Evolutionary conservation across 2,888 invertebrate genomes (phyloP).

Genomic region (Gastrophysa polygoni): DNA sequence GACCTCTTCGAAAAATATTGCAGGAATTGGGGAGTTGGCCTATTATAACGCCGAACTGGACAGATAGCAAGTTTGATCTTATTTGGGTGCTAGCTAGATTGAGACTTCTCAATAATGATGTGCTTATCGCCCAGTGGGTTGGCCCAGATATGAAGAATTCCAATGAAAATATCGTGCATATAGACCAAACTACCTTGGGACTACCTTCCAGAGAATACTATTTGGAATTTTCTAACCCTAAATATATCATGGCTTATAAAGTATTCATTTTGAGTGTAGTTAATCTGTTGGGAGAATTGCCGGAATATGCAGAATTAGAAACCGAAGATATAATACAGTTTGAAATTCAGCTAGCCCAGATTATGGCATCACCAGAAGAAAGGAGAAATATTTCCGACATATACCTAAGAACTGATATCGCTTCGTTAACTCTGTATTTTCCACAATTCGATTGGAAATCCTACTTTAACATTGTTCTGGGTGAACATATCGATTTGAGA

Average conservation of each 20-base stretch:
- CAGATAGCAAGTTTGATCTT: slow-evolving; percentile 70
- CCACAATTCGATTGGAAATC: slow-evolving; percentile 76
- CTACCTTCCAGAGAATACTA: slow-evolving; percentile 79
- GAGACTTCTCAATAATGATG: slow-evolving; percentile 82
- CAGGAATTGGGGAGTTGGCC: slow-evolving; percentile 89
- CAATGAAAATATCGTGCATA: slow-evolving; percentile 84
- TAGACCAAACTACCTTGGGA: slow-evolving; percentile 87
- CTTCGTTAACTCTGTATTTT: slow-evolving; percentile 68
- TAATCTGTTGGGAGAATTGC: slow-evolving; percentile 72
- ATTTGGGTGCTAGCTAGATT: slow-evolving; percentile 74
- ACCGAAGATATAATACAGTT: slow-evolving; percentile 78
- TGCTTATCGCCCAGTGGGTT: slow-evolving; percentile 82
- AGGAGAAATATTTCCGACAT: slow-evolving; percentile 83
- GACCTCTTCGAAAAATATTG: slow-evolving; percentile 73
- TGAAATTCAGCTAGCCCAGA: slow-evolving; percentile 75
- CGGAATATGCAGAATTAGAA: slow-evolving; percentile 66
- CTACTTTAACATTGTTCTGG: slow-evolving; percentile 73
- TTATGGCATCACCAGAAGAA: slow-evolving; percentile 79
- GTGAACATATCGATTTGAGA: slow-evolving; percentile 63
- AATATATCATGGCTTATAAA: slow-evolving; percentile 79
- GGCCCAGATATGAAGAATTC: slow-evolving; percentile 94
- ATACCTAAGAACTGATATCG: slow-evolving; percentile 77
- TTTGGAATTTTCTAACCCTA: slow-evolving; percentile 67
- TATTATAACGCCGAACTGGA: slow-evolving; percentile 72
- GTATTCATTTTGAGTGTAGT: slow-evolving; percentile 77